These are phyloP conservation scores for Aelia acuminata DNA, from an alignment of 2,888 invertebrate species.

Conservation along the genomic window DNA sequence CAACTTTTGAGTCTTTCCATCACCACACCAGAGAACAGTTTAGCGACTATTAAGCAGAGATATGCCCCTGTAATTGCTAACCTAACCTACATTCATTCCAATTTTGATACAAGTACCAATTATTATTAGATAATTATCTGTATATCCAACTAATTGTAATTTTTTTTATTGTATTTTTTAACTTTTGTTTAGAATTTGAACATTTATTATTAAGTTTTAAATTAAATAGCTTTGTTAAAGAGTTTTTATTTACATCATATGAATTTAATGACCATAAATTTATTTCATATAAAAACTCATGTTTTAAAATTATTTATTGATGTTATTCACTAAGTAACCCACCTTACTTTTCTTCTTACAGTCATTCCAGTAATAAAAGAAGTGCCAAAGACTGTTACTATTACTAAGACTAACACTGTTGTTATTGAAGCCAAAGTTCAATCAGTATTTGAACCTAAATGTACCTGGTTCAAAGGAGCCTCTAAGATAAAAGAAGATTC, in stretches of 20 bases:
- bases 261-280: not conserved
- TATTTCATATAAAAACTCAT: not conserved
- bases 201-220: not conserved
- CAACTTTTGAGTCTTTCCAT: too few relatives aligned
- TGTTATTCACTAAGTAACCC: not conserved
- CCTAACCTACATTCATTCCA: not conserved
- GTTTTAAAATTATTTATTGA: not conserved
- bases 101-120: not conserved
- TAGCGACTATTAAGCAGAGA: too few relatives aligned
- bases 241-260: not conserved
- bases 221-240: not conserved
- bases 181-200: not conserved
- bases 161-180: not conserved
- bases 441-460: conserved; percentile 92
- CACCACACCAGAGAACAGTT: too few relatives aligned
- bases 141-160: too few relatives aligned
- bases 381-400: conserved; percentile 91
- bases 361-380: conserved; percentile 95
- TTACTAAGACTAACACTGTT: conserved; percentile 92
- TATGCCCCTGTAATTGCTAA: too few relatives aligned
- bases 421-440: conserved; percentile 94
- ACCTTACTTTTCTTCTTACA: conserved; percentile 69
- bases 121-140: too few relatives aligned
- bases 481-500: conserved; percentile 83
- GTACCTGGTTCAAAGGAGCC: conserved; percentile 93